Base-by-base conservation (phyloP, 2,888 invertebrate species). In the Aromia moschata region DNA sequence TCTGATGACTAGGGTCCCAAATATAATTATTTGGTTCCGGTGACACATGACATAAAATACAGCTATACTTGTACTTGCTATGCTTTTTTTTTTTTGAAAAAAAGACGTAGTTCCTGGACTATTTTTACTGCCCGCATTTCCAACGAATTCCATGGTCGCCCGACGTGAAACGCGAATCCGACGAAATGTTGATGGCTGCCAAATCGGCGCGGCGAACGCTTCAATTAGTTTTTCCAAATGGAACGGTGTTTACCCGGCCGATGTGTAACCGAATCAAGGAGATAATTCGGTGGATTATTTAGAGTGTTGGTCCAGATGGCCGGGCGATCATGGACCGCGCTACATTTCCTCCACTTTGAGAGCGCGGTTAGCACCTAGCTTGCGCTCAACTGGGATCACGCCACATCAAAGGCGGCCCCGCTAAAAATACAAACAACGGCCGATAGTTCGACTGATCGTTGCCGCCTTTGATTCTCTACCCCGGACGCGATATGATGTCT, bases 341-440 rank as follows among this genome's bases (percentile, higher is more conserved):
- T 74, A 77, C 77, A 77, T 77, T 78, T 78, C 77, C 78, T 78
- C 75, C 74, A 76, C 78, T 77, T 77, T 77, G 77, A 71, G n/a
- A n/a, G 71, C 65, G 72, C 72, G 75, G 73, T 78, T 78, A 78
- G 74, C 79, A 79, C 79, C 77, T 78, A 75, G 74, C 69, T 73
- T 74, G 78, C 74, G 72, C 72, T 76, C 78, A 78, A 78, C 78
- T 78, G 77, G 74, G 70, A 69, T 72, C 74, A 67, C 70, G 62
- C 77, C 77, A 77, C 78, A 77, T 78, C 78, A 79, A 79, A 78
- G 79, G 70, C 70, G 70, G 71, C 67, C 58, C 67, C 70, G 73
- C 74, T 77, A 77, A 74, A 76, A 79, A 79, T 77, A 77, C 74
- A 78, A 77, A 78, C 76, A 77, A 73, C 70, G 68, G 67, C 64